These are phyloP conservation scores for Theocolax elegans DNA, from an alignment of 1,140 invertebrate genomes.

Conservation along the genomic window DNA sequence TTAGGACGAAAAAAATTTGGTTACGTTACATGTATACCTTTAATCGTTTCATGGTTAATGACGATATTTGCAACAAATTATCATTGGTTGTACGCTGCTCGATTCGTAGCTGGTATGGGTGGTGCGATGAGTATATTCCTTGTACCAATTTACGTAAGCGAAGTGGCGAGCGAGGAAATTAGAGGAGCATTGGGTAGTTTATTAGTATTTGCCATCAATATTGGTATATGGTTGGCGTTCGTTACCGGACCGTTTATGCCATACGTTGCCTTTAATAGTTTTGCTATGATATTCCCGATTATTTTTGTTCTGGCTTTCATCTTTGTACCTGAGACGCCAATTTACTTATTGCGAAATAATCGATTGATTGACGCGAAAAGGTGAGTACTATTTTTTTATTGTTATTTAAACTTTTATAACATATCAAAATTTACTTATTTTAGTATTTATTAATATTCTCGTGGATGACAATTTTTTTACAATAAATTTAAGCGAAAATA, in stretches of 20 bases:
- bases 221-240: slow-evolving; percentile 71
- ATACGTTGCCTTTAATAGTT: slow-evolving; percentile 64
- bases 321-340: slow-evolving; percentile 73
- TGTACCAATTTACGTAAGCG: slow-evolving; percentile 71
- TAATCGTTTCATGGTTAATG: slow-evolving; percentile 56
- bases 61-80: slow-evolving; percentile 56
- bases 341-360: slow-evolving; percentile 60
- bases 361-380: slow-evolving; percentile 54
- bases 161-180: slow-evolving; percentile 69
- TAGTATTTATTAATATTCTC: too few species aligned
- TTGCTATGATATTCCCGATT: slow-evolving; percentile 61
- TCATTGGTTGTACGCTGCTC: slow-evolving; percentile 52
- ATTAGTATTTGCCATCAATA: slow-evolving; percentile 66
- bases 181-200: slow-evolving; percentile 71
- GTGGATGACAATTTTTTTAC: too few species aligned
- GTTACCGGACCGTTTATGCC: slow-evolving; percentile 68
- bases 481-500: too few species aligned
- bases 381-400: too few species aligned
- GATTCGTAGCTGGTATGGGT: slow-evolving; percentile 64
- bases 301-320: slow-evolving; percentile 64
- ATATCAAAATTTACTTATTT: too few species aligned
- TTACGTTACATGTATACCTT: slow-evolving; percentile 51
- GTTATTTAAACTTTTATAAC: too few species aligned
- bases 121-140: slow-evolving; percentile 66
- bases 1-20: slow-evolving; percentile 61